These are phyloP conservation scores for Passer montanus DNA, from an alignment of 2,113 vertebrate species.

Conservation along the genomic window DNA sequence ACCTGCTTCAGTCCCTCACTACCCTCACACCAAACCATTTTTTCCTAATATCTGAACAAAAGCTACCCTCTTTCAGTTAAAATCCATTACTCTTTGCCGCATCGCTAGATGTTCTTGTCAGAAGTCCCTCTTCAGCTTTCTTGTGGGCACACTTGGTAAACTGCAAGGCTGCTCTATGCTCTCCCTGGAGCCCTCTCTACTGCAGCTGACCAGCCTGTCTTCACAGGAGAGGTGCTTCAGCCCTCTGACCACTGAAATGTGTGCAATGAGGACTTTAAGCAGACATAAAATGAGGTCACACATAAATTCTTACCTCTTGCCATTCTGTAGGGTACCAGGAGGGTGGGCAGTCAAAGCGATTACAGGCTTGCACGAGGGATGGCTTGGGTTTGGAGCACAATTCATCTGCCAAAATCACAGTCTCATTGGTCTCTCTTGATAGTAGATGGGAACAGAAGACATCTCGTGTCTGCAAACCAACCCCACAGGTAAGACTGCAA, in stretches of 20 bases:
- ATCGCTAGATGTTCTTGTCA: neutral
- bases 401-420: constrained; percentile 78
- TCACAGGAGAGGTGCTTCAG: neutral
- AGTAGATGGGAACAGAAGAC: constrained; percentile 84
- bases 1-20: neutral
- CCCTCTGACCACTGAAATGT: neutral
- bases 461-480: constrained; percentile 88
- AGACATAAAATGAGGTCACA: neutral
- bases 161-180: neutral
- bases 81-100: neutral
- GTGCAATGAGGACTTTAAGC: neutral
- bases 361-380: constrained; percentile 87
- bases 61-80: neutral
- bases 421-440: constrained; percentile 81
- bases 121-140: neutral
- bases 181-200: neutral
- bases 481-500: constrained; percentile 92
- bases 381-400: constrained; percentile 86
- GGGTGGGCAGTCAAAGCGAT: constrained; percentile 93
- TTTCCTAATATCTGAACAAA: neutral
- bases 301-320: constrained; percentile 81
- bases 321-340: constrained; percentile 86
- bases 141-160: neutral
- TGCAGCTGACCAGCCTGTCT: neutral
- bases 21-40: neutral